Evolutionary conservation across 1,140 invertebrate genomes (phyloP).

Genomic region (Pseudachorutes palmiensis): DNA sequence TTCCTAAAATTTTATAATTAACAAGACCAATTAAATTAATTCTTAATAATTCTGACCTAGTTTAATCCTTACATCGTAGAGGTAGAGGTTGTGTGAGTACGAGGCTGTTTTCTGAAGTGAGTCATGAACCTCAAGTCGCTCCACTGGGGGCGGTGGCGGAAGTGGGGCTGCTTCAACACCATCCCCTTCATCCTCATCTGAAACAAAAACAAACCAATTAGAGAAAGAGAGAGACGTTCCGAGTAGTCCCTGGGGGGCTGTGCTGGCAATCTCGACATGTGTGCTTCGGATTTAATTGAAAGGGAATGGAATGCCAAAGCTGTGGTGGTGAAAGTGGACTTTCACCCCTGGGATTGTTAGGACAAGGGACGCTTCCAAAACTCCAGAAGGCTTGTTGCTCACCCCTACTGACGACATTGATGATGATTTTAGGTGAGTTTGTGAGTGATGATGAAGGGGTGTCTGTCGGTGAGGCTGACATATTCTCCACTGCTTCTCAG

Average conservation of each 20-base stretch:
- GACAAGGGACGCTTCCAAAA: not conserved
- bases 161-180: not conserved
- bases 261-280: not conserved
- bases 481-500: not conserved
- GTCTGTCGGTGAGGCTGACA: not conserved
- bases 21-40: not conserved
- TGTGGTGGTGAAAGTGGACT: not conserved
- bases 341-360: not conserved
- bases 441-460: not conserved
- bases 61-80: slow-evolving; percentile 6
- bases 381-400: not conserved
- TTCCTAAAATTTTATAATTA: not conserved
- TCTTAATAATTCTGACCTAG: not conserved
- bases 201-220: not conserved
- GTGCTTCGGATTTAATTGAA: not conserved
- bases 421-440: slow-evolving; percentile 8
- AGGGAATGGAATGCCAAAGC: not conserved
- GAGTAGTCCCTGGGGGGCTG: not conserved
- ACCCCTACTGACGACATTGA: not conserved
- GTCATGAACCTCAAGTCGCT: not conserved
- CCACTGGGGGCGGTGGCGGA: no score
- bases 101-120: not conserved
- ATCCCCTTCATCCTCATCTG: slow-evolving; percentile 2
- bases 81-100: slow-evolving; percentile 2
- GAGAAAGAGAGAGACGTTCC: not conserved